Conservation (phyloP, 2,888 invertebrate species). For the Coremacera marginata region DNA sequence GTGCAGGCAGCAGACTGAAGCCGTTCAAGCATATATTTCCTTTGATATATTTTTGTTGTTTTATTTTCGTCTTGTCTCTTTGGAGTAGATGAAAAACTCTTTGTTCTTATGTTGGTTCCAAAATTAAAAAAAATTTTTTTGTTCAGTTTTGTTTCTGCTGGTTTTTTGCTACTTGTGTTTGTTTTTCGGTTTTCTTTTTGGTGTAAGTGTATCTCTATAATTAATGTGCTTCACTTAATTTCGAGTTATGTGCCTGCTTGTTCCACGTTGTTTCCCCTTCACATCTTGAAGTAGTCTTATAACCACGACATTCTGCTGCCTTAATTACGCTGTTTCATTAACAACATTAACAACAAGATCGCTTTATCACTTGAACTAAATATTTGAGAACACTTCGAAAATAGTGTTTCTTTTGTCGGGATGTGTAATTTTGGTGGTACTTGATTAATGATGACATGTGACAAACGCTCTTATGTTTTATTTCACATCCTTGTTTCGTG, state of each 20-base stretch:
- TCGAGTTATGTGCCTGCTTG: conserved; percentile 51
- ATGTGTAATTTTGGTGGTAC: conserved; percentile 21
- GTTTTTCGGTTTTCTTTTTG: not conserved
- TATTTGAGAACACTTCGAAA: conserved; percentile 12
- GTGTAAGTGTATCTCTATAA: conserved; percentile 49
- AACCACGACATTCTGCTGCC: conserved; percentile 50
- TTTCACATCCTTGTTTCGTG: conserved; percentile 48
- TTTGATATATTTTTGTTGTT: conserved; percentile 1
- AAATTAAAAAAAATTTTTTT: not conserved
- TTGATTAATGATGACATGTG: conserved; percentile 57
- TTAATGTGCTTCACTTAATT: conserved; percentile 58
- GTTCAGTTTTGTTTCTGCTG: conserved; percentile 46
- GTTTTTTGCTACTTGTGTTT: conserved; percentile 19
- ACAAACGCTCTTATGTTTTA: conserved; percentile 16
- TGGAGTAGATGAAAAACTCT: not conserved
- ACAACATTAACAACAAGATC: conserved; percentile 58
- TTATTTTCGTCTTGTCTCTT: not conserved
- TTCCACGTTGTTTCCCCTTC: conserved; percentile 47
- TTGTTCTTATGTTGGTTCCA: not conserved
- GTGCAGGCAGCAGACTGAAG: conserved; percentile 29
- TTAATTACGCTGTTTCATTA: conserved; percentile 62
- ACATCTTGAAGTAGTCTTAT: conserved; percentile 52
- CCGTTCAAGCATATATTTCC: conserved; percentile 22
- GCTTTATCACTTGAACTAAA: conserved; percentile 55
- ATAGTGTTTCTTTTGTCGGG: not conserved